Percentiles rank a stretch among this genome's conserved stretches.
These are phyloP conservation scores for Temnothorax unifasciatus DNA, from an alignment of 2,888 invertebrate species.

Conservation along the genomic window DNA sequence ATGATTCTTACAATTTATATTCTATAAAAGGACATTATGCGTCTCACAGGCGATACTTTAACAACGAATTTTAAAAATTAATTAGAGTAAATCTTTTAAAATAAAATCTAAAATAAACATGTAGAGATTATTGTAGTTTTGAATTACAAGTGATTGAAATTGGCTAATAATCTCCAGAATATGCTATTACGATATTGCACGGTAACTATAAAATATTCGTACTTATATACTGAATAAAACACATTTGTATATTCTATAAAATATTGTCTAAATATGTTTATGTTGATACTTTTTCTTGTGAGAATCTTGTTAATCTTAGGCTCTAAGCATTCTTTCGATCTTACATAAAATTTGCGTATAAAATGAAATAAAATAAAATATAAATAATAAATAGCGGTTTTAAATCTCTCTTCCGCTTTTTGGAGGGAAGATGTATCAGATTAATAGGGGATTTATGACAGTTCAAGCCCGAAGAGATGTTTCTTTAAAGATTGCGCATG, in stretches of 20 bases:
- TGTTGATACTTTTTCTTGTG: neutral
- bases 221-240: neutral
- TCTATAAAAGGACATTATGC: neutral
- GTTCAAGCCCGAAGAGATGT: neutral
- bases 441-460: neutral
- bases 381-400: constrained; percentile 1
- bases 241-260: neutral
- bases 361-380: neutral
- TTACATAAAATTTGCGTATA: neutral
- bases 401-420: neutral
- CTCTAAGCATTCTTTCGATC: neutral
- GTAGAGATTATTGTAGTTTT: neutral
- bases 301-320: neutral
- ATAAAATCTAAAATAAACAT: neutral
- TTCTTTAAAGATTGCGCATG: neutral
- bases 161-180: neutral
- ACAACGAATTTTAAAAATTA: neutral
- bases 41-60: neutral
- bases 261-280: neutral
- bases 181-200: neutral
- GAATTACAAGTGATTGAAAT: neutral
- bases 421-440: neutral
- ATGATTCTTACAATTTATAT: neutral
- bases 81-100: neutral
- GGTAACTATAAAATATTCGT: neutral